A percentile compares a stretch with the other conserved stretches of the same genome.
phyloP scores from a whole-genome alignment of 2,113 vertebrate genomes.

The Ondatra zibethicus region DNA sequence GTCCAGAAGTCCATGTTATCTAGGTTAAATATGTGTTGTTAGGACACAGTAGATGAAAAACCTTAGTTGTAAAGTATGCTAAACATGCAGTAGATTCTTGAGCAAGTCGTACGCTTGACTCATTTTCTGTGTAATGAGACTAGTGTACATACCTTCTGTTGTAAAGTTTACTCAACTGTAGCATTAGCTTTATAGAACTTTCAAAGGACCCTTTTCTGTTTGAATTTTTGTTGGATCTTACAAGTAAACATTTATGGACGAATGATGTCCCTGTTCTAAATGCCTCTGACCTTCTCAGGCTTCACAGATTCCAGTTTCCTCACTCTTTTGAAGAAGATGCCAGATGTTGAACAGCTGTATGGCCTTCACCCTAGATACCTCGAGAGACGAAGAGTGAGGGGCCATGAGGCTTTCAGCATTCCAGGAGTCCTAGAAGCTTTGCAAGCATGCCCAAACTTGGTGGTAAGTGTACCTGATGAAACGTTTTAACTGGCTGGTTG shows the following conservation, averaged over 20 bases:
- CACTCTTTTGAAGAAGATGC: constrained; percentile 98
- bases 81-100: background rate
- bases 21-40: background rate
- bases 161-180: background rate
- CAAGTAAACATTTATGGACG: background rate
- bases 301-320: constrained; percentile 98
- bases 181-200: background rate
- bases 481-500: background rate
- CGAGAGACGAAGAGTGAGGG: constrained; percentile 96
- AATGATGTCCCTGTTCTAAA: constrained; percentile 36
- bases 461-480: constrained; percentile 88
- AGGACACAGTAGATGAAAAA: constrained; percentile 1
- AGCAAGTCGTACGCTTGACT: background rate
- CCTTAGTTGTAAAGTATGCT: background rate
- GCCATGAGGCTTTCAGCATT: constrained; percentile 98
- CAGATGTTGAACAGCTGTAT: constrained; percentile 98
- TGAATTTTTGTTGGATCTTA: background rate
- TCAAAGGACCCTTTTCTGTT: background rate
- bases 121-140: background rate
- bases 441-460: constrained; percentile 96
- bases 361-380: constrained; percentile 98
- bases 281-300: constrained; percentile 87
- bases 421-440: constrained; percentile 98
- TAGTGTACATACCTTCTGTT: background rate
- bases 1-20: background rate